These are phyloP conservation scores for Lithobates pipiens DNA, from an alignment of 2,797 vertebrate genomes.

Conservation along the genomic window DNA sequence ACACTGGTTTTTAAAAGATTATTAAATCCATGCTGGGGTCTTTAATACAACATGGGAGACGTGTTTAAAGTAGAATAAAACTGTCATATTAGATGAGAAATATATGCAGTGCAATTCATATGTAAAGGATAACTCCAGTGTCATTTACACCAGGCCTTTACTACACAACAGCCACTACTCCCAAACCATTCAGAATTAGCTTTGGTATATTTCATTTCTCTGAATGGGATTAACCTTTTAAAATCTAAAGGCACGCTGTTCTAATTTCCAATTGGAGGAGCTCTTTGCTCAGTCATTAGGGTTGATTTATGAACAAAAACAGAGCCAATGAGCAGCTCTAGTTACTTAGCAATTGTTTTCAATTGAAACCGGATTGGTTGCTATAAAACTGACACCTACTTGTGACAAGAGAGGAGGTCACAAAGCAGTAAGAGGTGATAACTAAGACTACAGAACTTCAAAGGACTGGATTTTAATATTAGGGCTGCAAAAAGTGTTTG, in stretches of 20 bases:
- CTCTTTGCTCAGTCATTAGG: background rate
- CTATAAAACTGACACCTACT: no score
- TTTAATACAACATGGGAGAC: background rate
- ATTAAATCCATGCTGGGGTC: background rate
- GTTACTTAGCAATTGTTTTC: no score
- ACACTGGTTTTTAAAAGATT: background rate
- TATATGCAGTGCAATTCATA: background rate
- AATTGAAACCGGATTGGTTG: no score
- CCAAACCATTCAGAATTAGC: background rate
- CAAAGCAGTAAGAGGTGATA: no score
- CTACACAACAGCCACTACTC: no score
- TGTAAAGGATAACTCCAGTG: no score
- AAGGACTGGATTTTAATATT: no score
- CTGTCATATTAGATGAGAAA: background rate
- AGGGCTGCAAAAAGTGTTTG: background rate
- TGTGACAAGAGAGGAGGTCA: no score
- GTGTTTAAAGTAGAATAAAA: background rate
- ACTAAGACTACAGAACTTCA: no score
- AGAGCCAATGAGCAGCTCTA: background rate
- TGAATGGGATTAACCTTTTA: background rate
- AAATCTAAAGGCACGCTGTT: background rate
- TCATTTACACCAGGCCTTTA: no score
- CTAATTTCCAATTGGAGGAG: background rate
- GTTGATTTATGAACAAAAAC: no score
- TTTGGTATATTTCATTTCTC: background rate